phyloP scores from a whole-genome alignment of 2,797 vertebrate genomes.

The Rhabdomys pumilio region DNA sequence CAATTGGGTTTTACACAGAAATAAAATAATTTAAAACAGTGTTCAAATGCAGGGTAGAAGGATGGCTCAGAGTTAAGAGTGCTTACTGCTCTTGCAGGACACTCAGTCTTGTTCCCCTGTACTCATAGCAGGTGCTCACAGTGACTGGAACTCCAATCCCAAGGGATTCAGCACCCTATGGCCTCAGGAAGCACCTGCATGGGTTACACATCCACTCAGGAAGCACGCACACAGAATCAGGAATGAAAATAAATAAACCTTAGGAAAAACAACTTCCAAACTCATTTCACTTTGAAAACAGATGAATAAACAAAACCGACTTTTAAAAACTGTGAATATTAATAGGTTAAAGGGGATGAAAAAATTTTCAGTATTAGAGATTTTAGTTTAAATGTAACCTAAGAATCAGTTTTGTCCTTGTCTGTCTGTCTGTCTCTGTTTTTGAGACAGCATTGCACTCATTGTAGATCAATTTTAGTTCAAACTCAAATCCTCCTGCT shows the following conservation, averaged over 20 bases:
- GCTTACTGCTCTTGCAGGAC: neutral
- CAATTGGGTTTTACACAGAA: neutral
- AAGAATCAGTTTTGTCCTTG: neutral
- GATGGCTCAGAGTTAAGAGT: neutral
- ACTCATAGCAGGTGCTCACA: neutral
- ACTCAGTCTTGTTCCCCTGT: neutral
- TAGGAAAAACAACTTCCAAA: neutral
- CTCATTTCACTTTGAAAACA: conserved; percentile 62
- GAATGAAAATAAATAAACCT: neutral
- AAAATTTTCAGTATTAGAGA: neutral
- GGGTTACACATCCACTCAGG: neutral
- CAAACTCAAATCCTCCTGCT: neutral
- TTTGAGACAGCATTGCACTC: neutral
- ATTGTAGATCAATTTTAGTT: neutral
- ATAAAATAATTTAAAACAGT: neutral
- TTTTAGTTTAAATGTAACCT: conserved; percentile 46
- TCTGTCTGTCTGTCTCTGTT: neutral
- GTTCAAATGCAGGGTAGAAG: too few relatives aligned
- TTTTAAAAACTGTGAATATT: neutral
- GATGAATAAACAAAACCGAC: neutral
- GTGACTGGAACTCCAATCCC: neutral
- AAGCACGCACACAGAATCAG: neutral
- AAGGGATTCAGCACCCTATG: neutral
- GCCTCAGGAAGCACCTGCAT: neutral
- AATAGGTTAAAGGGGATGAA: neutral